These are phyloP conservation scores for Sinocyclocheilus grahami DNA, from an alignment of 2,113 vertebrate genomes.

Conservation along the genomic window DNA sequence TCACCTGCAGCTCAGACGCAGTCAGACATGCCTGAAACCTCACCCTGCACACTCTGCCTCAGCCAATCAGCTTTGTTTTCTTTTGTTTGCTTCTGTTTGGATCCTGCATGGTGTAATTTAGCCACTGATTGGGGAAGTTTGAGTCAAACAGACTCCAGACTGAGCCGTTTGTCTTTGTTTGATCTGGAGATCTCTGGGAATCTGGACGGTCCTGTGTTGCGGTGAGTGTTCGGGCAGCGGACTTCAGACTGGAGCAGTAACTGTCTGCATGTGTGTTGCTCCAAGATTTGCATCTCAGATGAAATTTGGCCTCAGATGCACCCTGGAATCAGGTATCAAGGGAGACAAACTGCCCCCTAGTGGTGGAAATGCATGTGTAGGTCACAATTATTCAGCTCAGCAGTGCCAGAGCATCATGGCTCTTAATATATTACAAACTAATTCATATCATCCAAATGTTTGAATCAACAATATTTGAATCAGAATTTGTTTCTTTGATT, in stretches of 20 bases:
- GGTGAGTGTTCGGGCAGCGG: conserved; percentile 58
- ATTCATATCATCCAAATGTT: background rate
- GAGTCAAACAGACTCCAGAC: conserved; percentile 60
- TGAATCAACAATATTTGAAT: background rate
- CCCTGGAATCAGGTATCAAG: conserved; percentile 35
- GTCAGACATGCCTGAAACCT: conserved; percentile 32
- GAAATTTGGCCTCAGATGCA: conserved; percentile 68
- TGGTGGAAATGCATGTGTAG: conserved; percentile 48
- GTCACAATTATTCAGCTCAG: conserved; percentile 7
- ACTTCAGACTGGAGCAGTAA: conserved; percentile 61
- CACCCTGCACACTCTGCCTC: conserved; percentile 22
- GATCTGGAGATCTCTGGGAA: conserved; percentile 51
- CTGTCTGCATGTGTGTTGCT: conserved; percentile 45
- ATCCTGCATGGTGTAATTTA: conserved; percentile 48
- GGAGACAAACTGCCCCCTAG: conserved; percentile 40
- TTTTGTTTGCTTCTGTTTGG: conserved; percentile 53
- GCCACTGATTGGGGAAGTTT: conserved; percentile 60
- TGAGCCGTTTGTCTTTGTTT: conserved; percentile 47
- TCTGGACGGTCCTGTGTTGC: conserved; percentile 52
- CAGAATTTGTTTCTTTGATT: background rate
- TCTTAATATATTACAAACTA: background rate
- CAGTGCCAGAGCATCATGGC: background rate
- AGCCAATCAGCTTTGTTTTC: conserved; percentile 40
- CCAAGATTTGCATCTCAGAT: conserved; percentile 62
- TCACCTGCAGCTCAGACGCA: conserved; percentile 16